Conservation (phyloP, 2,888 invertebrate species). For the Dryobota labecula region DNA sequence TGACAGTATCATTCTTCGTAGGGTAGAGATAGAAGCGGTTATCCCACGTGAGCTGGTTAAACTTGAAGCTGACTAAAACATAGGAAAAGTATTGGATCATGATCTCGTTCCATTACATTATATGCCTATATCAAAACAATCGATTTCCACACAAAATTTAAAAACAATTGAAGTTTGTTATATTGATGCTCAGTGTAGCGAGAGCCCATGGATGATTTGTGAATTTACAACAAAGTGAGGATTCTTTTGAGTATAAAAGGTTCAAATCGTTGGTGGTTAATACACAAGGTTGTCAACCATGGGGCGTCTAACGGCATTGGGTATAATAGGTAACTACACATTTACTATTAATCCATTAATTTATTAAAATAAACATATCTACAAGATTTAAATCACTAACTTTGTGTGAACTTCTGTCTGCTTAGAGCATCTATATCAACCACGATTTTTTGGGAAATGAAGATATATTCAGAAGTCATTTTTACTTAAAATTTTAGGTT, state of each 20-base stretch:
- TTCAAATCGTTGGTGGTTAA: not conserved
- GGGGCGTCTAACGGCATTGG: slow-evolving; percentile 82
- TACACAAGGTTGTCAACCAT: slow-evolving; percentile 77
- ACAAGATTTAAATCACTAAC: not conserved
- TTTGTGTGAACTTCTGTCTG: not conserved
- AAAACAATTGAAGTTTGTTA: slow-evolving; percentile 38
- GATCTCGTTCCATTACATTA: not conserved
- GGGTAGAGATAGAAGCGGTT: not conserved
- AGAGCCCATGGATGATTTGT: not conserved
- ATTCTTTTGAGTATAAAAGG: slow-evolving; percentile 47
- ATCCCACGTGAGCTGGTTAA: not conserved
- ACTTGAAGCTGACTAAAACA: not conserved
- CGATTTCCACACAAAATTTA: not conserved
- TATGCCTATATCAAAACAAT: not conserved
- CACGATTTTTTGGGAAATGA: not conserved
- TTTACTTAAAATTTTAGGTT: not conserved
- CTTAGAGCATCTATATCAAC: not conserved
- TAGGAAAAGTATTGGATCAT: not conserved
- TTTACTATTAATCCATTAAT: not conserved
- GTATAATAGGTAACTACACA: slow-evolving; percentile 76
- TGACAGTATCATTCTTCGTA: not conserved
- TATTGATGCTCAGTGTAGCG: slow-evolving; percentile 1
- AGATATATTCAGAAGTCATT: not conserved
- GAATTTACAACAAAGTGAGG: slow-evolving; percentile 16
- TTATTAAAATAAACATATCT: not conserved